Evolutionary conservation across 2,888 invertebrate species (phyloP).

Genomic region (Deroplatys truncata): DNA sequence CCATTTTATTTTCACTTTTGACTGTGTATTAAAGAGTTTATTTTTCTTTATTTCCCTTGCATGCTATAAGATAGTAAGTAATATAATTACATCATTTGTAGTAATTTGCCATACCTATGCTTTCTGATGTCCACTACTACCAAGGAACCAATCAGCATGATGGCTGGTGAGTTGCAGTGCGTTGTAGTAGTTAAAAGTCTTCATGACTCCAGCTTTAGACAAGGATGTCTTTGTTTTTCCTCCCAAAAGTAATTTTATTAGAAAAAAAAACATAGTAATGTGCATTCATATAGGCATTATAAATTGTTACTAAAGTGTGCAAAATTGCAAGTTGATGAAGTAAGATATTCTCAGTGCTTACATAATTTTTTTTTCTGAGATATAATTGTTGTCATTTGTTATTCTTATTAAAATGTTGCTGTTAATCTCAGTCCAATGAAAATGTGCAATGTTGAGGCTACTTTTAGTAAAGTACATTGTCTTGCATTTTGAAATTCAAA

Average conservation of each 20-base stretch:
- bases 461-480: background rate
- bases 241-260: background rate
- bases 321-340: background rate
- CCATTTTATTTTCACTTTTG: no score
- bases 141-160: background rate
- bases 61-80: background rate
- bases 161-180: background rate
- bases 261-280: background rate
- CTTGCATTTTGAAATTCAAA: background rate
- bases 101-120: background rate
- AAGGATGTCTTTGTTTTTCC: background rate
- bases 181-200: background rate
- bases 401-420: background rate
- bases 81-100: background rate
- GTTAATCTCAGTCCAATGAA: background rate
- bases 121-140: background rate
- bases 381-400: background rate
- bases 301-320: background rate
- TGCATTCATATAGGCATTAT: no score
- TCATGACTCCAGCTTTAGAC: background rate
- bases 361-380: background rate
- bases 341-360: background rate
- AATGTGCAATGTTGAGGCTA: background rate
- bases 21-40: background rate
- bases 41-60: background rate